These are phyloP conservation scores for human (Homo sapiens) DNA, from an alignment of 2,113 vertebrate species.

Conservation along the genomic window DNA sequence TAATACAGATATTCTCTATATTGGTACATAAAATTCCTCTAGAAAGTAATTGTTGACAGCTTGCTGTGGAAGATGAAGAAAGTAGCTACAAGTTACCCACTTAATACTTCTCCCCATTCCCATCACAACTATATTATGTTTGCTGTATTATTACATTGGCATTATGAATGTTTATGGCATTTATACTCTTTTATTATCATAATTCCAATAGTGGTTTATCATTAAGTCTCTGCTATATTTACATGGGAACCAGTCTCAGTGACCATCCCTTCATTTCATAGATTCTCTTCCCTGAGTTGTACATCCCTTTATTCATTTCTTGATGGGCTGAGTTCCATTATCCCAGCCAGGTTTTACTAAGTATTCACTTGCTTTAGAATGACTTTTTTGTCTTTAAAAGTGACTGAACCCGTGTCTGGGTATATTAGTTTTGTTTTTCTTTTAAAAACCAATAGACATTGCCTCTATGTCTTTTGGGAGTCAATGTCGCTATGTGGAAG, in stretches of 20 bases:
- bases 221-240: neutral
- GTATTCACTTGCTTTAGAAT: neutral
- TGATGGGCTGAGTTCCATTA: neutral
- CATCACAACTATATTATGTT: neutral
- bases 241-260: neutral
- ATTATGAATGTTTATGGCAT: neutral
- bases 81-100: neutral
- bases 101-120: neutral
- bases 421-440: neutral
- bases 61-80: neutral
- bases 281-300: neutral
- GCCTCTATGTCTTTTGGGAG: neutral
- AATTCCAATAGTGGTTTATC: neutral
- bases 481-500: neutral
- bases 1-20: neutral
- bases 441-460: neutral
- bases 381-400: neutral
- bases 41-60: neutral
- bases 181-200: neutral
- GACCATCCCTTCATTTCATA: neutral
- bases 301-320: neutral
- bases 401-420: neutral
- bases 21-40: neutral
- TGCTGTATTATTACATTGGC: neutral
- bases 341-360: neutral